Conservation (phyloP, 2,113 vertebrate species). For the Sinocyclocheilus anshuiensis region DNA sequence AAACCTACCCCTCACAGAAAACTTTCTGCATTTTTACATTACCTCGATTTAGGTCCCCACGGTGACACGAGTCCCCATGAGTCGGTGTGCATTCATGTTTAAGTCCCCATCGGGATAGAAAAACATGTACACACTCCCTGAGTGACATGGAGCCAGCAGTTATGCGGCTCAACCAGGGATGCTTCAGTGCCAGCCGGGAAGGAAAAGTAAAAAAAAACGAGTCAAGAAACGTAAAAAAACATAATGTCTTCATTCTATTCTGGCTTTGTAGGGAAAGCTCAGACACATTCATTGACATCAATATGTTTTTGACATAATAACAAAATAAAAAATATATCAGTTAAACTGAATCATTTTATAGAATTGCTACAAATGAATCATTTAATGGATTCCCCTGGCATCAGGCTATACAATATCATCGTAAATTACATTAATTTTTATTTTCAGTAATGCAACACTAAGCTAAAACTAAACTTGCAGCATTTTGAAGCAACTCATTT, state of each 20-base stretch:
- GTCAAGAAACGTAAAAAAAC: not conserved
- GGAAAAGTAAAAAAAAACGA: constrained; percentile 23
- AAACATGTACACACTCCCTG: not conserved
- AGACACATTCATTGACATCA: constrained; percentile 5
- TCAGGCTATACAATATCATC: not conserved
- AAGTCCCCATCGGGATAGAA: too few species aligned
- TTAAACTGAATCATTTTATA: not conserved
- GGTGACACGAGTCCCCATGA: too few species aligned
- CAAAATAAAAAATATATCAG: not conserved
- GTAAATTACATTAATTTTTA: not conserved
- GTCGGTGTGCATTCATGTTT: too few species aligned
- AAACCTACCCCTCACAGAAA: too few species aligned
- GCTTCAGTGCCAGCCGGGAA: not conserved
- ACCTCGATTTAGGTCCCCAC: too few species aligned
- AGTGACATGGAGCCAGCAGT: constrained; percentile 52
- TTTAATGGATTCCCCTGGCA: not conserved
- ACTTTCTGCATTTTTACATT: too few species aligned
- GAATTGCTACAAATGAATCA: not conserved
- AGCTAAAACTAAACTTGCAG: not conserved
- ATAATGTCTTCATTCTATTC: constrained; percentile 45
- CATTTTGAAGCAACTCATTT: not conserved
- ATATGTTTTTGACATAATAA: not conserved
- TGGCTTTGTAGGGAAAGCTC: not conserved
- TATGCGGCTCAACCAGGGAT: constrained; percentile 33
- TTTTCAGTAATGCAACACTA: not conserved